Base-by-base conservation (phyloP, 2,888 invertebrate species). In the Habroteleia sp. region DNA sequence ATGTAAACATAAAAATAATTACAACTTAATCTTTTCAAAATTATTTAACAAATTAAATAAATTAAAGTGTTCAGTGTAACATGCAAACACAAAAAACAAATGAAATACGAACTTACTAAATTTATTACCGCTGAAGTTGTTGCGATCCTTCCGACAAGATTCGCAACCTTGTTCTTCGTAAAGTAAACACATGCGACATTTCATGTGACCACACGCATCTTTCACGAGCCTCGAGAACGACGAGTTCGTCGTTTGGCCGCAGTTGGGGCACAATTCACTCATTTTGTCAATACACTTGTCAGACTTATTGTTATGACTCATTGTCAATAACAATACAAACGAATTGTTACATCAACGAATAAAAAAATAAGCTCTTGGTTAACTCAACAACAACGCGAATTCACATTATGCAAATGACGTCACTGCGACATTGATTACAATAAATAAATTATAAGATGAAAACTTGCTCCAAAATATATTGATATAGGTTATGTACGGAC, bases 161-260 rank as follows among this genome's bases (percentile, higher is more conserved):
- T 89, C 87, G 83, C 94, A 94, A 7, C 92, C 92, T 27, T 90
- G 88, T 77, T 91, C 93, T 83, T 95, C 94, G 11, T 90, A 89
- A 23, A 94, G 84, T 35, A 95, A 89, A 84, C 95, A 95, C 76
- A 91, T 89, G 80, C 94, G 92, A 86, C 94, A 95, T 88, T 95
- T 95, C 58, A 90, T 90, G 85, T 95, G 94, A 1, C 94, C 95
- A 87, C 95, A 95, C 44, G 90, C 91, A 84, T 95, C 95, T 48
- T 92, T 92, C 8, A 95, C 92, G 56, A 94, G 88, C 54, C 94
- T 90, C 81, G 92, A 92, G 65, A 90, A 88, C 3, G 92, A 91
- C 35, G 88, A 87, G 80, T 91, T 91, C 27, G 91, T 89, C 58
- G 89, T 81, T 80, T 91, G 90, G 63, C 90, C 89, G 83, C 93